Evolutionary conservation across 2,888 invertebrate genomes (phyloP), one percentile per base, ranked within the genome.

Genomic region (Nebria brevicollis): DNA sequence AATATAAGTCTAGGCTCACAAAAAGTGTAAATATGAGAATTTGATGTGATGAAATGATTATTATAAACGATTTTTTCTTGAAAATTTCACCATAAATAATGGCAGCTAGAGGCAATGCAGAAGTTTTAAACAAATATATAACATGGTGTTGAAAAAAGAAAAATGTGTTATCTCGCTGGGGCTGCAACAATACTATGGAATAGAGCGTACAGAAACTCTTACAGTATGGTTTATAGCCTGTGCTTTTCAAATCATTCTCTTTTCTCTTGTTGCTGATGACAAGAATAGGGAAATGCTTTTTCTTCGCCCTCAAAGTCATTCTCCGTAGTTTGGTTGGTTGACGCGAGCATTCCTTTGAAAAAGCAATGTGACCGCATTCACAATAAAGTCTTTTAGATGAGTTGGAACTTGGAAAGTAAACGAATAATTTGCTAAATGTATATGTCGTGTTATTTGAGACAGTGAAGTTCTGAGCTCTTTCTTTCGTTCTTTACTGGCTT

Each of bases 201-300:
- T 54, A 54, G 54, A 54, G 7, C 54, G 13, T 54, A 3, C 8
- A 54, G 54, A 8, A 54, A 54, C 54, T 54, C 11, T 54, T 54
- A 8, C 2, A 54, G 54, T 54, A 8, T 54, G 54, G 7, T 54
- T 54, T 13, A 11, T 54, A 54, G 8, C 13, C 54, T 54, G 54
- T 54, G 54, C 54, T 7, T 54, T 54, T 54, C 11, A 54, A 54
- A 54, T 54, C 54, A 11, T 13, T 8, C 54, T 54, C 54, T 54
- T 54, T 34, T 54, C 54, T 11, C 11, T 54, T 11, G 6, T 11
- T 54, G 54, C 54, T 54, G 54, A 54, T 54, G 54, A 54, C 54
- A 54, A 54, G 54, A 54, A 54, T 54, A 54, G 54, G 54, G 54
- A 54, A 54, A 54, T 54, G 54, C 54, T 54, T 54, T 54, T 54